Percentiles rank a stretch among this genome's conserved stretches.
phyloP scores from a whole-genome alignment of 2,888 invertebrate genomes.

The Sarcophaga carnaria region DNA sequence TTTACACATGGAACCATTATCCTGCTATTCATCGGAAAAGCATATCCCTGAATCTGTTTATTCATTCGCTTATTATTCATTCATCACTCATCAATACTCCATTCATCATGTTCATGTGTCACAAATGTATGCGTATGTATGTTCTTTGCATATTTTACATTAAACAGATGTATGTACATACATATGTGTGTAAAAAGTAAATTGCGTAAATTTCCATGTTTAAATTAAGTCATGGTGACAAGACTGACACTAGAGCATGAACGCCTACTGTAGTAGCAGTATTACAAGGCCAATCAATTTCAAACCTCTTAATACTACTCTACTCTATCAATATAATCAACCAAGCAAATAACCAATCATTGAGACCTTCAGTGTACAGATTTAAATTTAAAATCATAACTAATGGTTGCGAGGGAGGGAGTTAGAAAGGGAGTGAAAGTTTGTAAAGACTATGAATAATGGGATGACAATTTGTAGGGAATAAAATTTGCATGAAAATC shows the following conservation, averaged over 20 bases:
- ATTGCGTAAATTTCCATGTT: constrained; percentile 65
- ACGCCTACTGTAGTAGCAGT: not conserved
- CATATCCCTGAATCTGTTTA: not conserved
- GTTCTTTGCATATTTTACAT: constrained; percentile 44
- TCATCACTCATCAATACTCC: constrained; percentile 24
- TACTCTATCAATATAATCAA: not conserved
- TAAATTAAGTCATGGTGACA: constrained; percentile 64
- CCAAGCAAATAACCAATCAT: not conserved
- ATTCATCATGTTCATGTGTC: constrained; percentile 32
- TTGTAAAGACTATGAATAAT: constrained; percentile 31
- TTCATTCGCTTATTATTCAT: constrained; percentile 13
- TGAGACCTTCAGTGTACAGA: constrained; percentile 2
- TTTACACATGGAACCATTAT: not conserved
- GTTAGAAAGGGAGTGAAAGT: not conserved
- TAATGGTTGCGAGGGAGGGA: not conserved
- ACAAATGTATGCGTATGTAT: not conserved
- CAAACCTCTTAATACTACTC: not conserved
- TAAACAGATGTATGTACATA: not conserved
- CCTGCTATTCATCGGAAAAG: too few relatives aligned
- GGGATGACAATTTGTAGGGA: constrained; percentile 32
- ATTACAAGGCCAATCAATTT: not conserved
- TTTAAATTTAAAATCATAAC: constrained; percentile 28
- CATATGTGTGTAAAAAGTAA: constrained; percentile 45
- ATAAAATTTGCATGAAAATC: constrained; percentile 68
- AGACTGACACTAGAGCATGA: not conserved